phyloP scores from a whole-genome alignment of 2,797 vertebrate genomes.

The Euthynnus affinis region DNA sequence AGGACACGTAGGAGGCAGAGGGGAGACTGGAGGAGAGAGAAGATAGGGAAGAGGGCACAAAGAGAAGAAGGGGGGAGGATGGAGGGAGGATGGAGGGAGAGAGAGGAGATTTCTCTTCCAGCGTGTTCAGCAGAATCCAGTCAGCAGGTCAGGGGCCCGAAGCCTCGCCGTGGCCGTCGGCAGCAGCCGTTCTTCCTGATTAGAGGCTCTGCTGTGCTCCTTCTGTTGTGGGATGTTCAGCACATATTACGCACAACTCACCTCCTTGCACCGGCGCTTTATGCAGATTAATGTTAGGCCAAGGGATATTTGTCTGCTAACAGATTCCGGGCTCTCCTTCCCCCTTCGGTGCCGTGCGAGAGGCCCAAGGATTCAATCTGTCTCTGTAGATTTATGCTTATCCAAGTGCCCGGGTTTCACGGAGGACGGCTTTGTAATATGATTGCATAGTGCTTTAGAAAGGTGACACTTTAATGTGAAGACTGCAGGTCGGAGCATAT shows the following conservation, averaged over 20 bases:
- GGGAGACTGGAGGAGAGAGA: constrained; percentile 1
- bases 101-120: constrained; percentile 37
- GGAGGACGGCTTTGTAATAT: constrained; percentile 38
- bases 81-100: background rate
- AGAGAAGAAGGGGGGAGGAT: background rate
- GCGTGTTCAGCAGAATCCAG: constrained; percentile 68
- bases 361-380: constrained; percentile 46
- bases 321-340: constrained; percentile 35
- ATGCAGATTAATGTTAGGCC: constrained; percentile 73
- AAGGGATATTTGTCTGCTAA: constrained; percentile 68
- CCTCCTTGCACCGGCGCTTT: constrained; percentile 58
- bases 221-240: constrained; percentile 69
- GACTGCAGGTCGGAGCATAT: constrained; percentile 60
- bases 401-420: constrained; percentile 14
- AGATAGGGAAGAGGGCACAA: constrained; percentile 17
- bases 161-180: constrained; percentile 19
- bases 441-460: constrained; percentile 45
- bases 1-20: constrained; percentile 9
- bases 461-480: constrained; percentile 67
- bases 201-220: constrained; percentile 66
- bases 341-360: constrained; percentile 7
- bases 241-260: constrained; percentile 60
- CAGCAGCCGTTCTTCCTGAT: constrained; percentile 61
- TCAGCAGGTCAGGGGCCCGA: constrained; percentile 62
- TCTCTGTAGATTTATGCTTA: constrained; percentile 54